A percentile compares a stretch with the other conserved stretches of the same genome.
phyloP scores from a whole-genome alignment of 2,888 invertebrate genomes.

The Idaea dimidiata region DNA sequence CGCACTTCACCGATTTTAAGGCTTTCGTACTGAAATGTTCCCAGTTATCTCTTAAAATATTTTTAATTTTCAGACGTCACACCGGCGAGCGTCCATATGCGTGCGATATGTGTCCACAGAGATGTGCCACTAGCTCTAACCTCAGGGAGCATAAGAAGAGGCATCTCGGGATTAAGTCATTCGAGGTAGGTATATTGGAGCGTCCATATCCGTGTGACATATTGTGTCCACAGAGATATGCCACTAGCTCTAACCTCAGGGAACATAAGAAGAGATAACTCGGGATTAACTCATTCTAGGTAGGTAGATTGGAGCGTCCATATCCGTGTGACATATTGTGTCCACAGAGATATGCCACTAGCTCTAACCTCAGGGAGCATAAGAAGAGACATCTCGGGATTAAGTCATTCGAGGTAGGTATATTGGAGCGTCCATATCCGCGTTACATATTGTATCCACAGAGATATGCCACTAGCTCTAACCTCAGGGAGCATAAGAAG shows the following conservation, averaged over 20 bases:
- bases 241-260: slow-evolving; percentile 65
- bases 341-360: slow-evolving; percentile 62
- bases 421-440: too few relatives aligned
- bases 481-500: slow-evolving; percentile 59
- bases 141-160: slow-evolving; percentile 57
- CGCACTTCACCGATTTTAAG: too few relatives aligned
- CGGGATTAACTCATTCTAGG: slow-evolving; percentile 58
- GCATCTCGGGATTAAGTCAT: slow-evolving; percentile 57
- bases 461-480: slow-evolving; percentile 64
- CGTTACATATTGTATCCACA: slow-evolving; percentile 49
- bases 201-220: not conserved
- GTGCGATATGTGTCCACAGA: slow-evolving; percentile 63
- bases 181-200: slow-evolving; percentile 48
- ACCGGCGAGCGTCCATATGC: slow-evolving; percentile 66
- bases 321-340: slow-evolving; percentile 37
- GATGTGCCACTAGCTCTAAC: slow-evolving; percentile 67
- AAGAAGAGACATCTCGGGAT: slow-evolving; percentile 54
- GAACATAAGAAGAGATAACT: slow-evolving; percentile 60
- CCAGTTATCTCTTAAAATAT: too few relatives aligned
- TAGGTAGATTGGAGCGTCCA: too few relatives aligned
- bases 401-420: slow-evolving; percentile 54
- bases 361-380: slow-evolving; percentile 66
- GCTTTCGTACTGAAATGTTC: too few relatives aligned
- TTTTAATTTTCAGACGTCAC: slow-evolving; percentile 50
- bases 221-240: slow-evolving; percentile 60